Base-by-base conservation (phyloP, 2,797 vertebrate species). In the Danio aesculapii region DNA sequence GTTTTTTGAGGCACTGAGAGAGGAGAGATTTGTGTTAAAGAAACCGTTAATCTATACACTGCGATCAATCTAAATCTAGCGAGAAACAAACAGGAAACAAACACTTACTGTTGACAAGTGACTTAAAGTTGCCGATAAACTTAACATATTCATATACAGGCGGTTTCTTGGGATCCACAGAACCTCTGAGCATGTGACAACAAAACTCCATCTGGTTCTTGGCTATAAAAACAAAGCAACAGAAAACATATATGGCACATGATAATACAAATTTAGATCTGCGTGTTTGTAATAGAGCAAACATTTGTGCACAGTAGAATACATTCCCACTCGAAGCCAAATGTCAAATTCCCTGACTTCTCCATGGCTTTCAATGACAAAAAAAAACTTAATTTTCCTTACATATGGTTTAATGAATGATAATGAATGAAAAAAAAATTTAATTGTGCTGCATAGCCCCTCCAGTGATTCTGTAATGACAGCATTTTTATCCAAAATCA, bases 71-170 rank as follows among this genome's bases (percentile, higher is more conserved):
- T 80, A 55, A 16, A 30, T 66, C 43, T 10, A 21, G 43, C 67
- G 43, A 16, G 30, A 30, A 30, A 30, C 13, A 8, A 44, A 50
- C 47, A 66, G 75, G 81, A 39, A 57, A 81, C 66, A 84, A 77
- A 55, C 8, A 73, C 96, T 90, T 89, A 99, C 97, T 96, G 13
- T 96, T 97, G 88, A 93, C 96, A 86, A 99, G 95, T 41, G 96
- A 97, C 90, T 98, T 99, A 92, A 99, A 99, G 91, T 97, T 98
- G 89, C 98, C 98, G 85, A 98, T 98, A 88, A 98, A 97, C 89
- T 96, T 98, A 77, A 99, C 97, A 81, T 97, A 96, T 93, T 99
- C 98, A 14, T 98, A 99, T 4, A 97, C 95, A n/a, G 95, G 93
- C 9, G 95, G 91, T 85, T 97, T 95, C 90, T 98, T 98, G 57